Percentiles rank a stretch among this genome's conserved stretches.
phyloP scores from a whole-genome alignment of 2,113 vertebrate species.

The Calypte anna region DNA sequence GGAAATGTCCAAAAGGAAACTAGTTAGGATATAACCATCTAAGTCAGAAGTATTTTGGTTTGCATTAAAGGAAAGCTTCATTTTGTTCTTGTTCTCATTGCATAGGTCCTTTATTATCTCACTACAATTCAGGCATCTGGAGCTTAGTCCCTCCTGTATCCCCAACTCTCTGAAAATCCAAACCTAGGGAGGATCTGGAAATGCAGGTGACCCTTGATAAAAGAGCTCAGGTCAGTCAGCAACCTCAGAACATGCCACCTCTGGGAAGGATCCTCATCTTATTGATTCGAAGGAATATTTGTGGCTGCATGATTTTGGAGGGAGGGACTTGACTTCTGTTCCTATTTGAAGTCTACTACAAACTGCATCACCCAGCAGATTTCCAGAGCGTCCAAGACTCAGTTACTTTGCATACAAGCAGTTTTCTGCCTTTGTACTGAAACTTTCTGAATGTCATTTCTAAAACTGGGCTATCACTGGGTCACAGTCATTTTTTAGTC shows the following conservation, averaged over 20 bases:
- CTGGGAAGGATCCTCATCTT: background rate
- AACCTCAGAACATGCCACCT: rapidly evolving
- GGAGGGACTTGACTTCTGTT: background rate
- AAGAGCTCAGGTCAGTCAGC: background rate
- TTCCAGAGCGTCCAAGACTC: background rate
- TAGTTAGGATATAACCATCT: background rate
- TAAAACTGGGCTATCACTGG: background rate
- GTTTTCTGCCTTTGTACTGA: background rate
- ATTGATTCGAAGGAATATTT: rapidly evolving
- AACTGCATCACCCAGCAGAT: background rate
- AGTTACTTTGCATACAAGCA: background rate
- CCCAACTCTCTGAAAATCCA: background rate
- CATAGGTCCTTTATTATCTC: background rate
- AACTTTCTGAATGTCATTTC: background rate
- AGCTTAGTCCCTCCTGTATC: background rate
- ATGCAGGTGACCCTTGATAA: background rate
- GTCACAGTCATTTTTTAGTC: background rate
- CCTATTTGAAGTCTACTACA: background rate
- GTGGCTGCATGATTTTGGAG: rapidly evolving
- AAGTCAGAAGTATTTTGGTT: background rate
- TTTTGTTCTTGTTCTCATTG: background rate
- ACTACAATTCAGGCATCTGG: background rate
- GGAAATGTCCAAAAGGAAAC: background rate
- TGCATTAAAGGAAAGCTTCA: background rate
- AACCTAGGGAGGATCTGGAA: background rate